Percentiles rank a stretch among this genome's conserved stretches.
Conservation (phyloP, 2,888 invertebrate species). For the Hipparchia sbordonii region DNA sequence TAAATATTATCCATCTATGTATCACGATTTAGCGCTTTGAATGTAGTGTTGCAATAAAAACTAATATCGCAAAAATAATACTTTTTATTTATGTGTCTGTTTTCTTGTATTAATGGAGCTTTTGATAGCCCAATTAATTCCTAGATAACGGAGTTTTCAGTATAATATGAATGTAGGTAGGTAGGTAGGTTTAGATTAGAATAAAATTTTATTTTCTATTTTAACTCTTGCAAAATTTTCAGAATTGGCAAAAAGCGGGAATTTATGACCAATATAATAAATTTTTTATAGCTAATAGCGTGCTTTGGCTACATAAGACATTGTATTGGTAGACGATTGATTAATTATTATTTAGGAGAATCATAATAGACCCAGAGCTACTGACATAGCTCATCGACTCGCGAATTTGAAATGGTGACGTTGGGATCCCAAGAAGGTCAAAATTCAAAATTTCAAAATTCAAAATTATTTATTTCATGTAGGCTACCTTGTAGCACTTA, state of each 20-base stretch:
- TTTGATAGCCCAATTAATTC: constrained; percentile 14
- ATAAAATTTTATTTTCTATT: constrained; percentile 20
- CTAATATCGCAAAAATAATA: constrained; percentile 24
- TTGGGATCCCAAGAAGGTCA: too few species aligned
- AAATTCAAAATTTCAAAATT: too few species aligned
- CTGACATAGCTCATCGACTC: too few species aligned
- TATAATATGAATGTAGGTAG: neutral
- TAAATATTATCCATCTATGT: constrained; percentile 8
- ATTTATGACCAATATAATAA: constrained; percentile 9
- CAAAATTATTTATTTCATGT: too few species aligned
- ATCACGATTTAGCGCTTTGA: constrained; percentile 16
- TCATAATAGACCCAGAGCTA: too few species aligned
- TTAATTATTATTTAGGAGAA: neutral
- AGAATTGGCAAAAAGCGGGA: constrained; percentile 17
- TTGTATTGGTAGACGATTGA: constrained; percentile 5
- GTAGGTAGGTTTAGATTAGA: neutral
- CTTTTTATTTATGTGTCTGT: constrained; percentile 20
- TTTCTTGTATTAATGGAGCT: constrained; percentile 11
- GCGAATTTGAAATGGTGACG: too few species aligned
- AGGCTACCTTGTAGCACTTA: too few species aligned
- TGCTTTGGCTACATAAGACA: constrained; percentile 1
- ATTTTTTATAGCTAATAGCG: constrained; percentile 8
- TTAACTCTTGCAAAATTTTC: neutral
- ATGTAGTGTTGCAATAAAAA: constrained; percentile 26
- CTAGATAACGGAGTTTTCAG: constrained; percentile 19